phyloP scores from a whole-genome alignment of 2,797 vertebrate species.

The Xyrichtys novacula region DNA sequence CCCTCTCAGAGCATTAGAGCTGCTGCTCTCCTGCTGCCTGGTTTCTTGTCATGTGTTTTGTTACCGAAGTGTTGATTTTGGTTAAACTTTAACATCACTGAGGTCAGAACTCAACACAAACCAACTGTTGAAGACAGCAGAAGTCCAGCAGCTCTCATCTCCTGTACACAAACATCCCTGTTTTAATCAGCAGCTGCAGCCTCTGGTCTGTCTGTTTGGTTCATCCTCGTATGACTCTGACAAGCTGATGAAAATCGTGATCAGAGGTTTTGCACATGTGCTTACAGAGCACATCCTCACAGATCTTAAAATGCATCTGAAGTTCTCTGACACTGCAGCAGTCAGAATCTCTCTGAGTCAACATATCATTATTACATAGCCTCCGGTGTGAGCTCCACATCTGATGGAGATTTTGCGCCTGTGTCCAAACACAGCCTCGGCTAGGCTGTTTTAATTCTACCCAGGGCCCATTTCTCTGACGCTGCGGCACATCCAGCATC shows the following conservation, averaged over 20 bases:
- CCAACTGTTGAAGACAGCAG: no score
- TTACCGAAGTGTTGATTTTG: no score
- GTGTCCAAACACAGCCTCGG: background rate
- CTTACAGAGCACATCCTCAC: background rate
- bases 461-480: background rate
- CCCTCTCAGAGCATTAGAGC: no score
- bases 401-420: background rate
- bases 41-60: no score
- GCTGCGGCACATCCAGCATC: background rate
- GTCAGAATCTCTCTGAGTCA: conserved; percentile 1
- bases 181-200: no score
- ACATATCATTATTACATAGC: conserved; percentile 9
- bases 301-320: background rate
- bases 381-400: conserved; percentile 1
- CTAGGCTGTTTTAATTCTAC: background rate
- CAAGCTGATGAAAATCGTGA: background rate
- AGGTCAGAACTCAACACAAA: no score
- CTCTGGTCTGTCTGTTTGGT: no score
- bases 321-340: background rate
- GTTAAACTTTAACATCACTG: no score
- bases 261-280: background rate
- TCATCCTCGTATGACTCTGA: background rate
- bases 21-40: no score
- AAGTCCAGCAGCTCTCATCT: no score
- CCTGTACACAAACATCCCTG: no score